Percentiles rank a stretch among this genome's conserved stretches.
Conservation (phyloP, 2,113 vertebrate species). For the Hippocampus barbouri region DNA sequence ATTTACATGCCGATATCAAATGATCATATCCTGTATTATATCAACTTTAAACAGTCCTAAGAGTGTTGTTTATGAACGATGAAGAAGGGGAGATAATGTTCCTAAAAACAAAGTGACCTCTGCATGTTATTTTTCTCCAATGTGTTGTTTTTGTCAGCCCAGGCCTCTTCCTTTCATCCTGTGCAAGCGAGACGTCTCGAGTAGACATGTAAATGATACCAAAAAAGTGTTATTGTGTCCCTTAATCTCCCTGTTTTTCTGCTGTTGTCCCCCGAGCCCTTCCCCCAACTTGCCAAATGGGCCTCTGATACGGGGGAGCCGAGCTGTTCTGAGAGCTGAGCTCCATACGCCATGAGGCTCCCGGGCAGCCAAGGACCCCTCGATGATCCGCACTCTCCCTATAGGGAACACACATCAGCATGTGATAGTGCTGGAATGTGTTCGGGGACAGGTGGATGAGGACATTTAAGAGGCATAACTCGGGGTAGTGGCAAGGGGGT, state of each 20-base stretch:
- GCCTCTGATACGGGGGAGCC: constrained; percentile 28
- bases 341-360: constrained; percentile 35
- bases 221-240: constrained; percentile 42
- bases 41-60: neutral
- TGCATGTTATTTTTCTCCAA: constrained; percentile 21
- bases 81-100: neutral
- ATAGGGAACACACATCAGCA: constrained; percentile 23
- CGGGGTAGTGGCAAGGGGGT: neutral
- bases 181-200: constrained; percentile 1
- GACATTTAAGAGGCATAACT: constrained; percentile 1
- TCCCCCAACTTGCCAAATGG: constrained; percentile 27
- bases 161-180: constrained; percentile 28
- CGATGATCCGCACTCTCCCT: constrained; percentile 15
- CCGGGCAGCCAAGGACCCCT: constrained; percentile 21
- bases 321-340: constrained; percentile 37
- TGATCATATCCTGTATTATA: neutral
- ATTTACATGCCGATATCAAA: neutral
- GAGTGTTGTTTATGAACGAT: neutral
- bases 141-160: constrained; percentile 25
- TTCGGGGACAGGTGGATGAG: constrained; percentile 41
- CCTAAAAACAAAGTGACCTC: constrained; percentile 22
- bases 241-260: constrained; percentile 62
- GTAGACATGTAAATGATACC: constrained; percentile 27
- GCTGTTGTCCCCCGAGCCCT: constrained; percentile 28
- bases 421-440: constrained; percentile 46